Evolutionary conservation across 2,113 vertebrate genomes (phyloP), one percentile per base, ranked within the genome.

Genomic region (Carettochelys insculpta): DNA sequence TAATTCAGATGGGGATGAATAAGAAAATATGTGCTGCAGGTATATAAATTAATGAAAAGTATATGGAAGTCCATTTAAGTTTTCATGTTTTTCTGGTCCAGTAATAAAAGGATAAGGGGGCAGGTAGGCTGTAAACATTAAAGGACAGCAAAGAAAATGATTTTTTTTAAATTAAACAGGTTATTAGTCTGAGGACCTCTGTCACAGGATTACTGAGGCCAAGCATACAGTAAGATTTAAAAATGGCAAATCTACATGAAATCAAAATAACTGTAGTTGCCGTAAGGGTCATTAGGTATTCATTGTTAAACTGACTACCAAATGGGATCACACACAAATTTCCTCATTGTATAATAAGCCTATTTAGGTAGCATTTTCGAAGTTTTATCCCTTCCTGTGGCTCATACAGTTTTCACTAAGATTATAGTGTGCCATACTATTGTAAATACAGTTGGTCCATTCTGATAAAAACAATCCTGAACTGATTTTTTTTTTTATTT

Each of bases 1-100:
- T 85, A 25, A 10, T 68, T 12, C 38, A n/a, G 16, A 1, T 65
- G 38, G 3, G 12, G 29, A 0, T 17, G 5, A 3, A 2, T 43
- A 50, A 89, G 47, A 81, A n/a, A 76, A 58, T 13, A 31, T n/a
- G 27, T 25, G 10, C 61, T 58, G 27, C n/a, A 54, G 58, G 77
- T 51, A 50, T 71, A 13, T 1, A 82, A 53, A 27, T 56, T 85
- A 27, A 0, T 41, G 51, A n/a, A 76, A 48, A 78, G 17, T 22
- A 41, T 27, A 34, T 0, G 14, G 5, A 25, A 71, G 5, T 6
- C 34, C 16, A 4, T 29, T 83, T 75, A 29, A n/a, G 4, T 56
- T 85, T 84, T 16, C 29, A 0, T 61, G 34, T 45, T 54, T 84
- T 53, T 8, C 11, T 31, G 0, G 8, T 27, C 20, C 8, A 13